A percentile compares a stretch with the other conserved stretches of the same genome.
Evolutionary conservation across 2,888 invertebrate genomes (phyloP).

Genomic region (Zelleria hepariella): DNA sequence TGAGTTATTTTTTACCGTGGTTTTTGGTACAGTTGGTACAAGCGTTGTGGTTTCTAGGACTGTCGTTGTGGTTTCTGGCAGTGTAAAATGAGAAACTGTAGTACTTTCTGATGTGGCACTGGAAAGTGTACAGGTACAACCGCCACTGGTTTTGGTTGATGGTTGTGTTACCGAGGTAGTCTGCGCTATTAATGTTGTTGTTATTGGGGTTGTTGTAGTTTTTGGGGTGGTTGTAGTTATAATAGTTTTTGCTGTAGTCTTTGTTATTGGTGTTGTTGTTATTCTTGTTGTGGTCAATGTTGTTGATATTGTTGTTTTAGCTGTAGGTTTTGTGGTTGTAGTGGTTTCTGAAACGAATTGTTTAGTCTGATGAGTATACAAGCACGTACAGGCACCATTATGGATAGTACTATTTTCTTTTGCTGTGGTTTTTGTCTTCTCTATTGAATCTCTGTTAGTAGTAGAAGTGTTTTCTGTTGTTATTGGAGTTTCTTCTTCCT

Average conservation of each 20-base stretch:
- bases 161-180: not conserved
- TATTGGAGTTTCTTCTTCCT: not conserved
- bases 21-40: not conserved
- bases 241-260: constrained; percentile 1
- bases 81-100: not conserved
- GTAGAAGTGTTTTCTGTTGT: not conserved
- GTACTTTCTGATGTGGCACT: not conserved
- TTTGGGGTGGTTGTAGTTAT: not conserved
- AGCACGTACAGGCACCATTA: not conserved
- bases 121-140: not conserved
- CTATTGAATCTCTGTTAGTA: not conserved
- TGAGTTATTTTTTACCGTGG: not conserved
- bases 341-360: constrained; percentile 8
- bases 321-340: constrained; percentile 7
- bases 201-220: not conserved
- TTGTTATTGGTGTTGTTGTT: constrained; percentile 4
- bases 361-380: not conserved
- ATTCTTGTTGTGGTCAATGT: not conserved
- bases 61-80: not conserved
- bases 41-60: not conserved
- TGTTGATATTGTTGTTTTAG: constrained; percentile 6
- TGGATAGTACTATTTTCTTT: not conserved
- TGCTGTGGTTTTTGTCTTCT: not conserved
- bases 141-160: not conserved
- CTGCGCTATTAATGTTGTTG: not conserved